These are phyloP conservation scores for Zaprionus tsacasi DNA, from an alignment of 1,140 invertebrate genomes.

Conservation along the genomic window DNA sequence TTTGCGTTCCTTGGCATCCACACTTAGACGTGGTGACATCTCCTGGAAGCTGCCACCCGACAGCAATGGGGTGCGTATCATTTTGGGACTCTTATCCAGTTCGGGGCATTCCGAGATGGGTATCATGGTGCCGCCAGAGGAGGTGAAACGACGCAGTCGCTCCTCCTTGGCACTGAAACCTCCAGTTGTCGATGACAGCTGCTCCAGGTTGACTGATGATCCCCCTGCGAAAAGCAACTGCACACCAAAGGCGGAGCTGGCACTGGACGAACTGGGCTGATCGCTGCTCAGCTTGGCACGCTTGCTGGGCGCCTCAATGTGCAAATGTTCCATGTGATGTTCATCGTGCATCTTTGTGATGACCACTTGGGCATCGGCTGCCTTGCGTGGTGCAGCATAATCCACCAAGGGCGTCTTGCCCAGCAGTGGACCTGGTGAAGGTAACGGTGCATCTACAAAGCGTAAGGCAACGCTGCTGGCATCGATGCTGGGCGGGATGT, in stretches of 20 bases:
- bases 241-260: slow-evolving; percentile 36
- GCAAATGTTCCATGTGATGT: slow-evolving; percentile 47
- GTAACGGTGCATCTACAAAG: slow-evolving; percentile 86
- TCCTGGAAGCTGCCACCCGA: slow-evolving; percentile 82
- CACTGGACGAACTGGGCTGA: not conserved
- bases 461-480: slow-evolving; percentile 48
- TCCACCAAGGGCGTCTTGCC: slow-evolving; percentile 92
- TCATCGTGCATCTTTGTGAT: slow-evolving; percentile 80
- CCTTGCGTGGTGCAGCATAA: slow-evolving; percentile 63
- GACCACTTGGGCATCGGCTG: slow-evolving; percentile 70
- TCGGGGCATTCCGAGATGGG: slow-evolving; percentile 78
- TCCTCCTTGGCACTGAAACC: slow-evolving; percentile 63
- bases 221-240: slow-evolving; percentile 26
- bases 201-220: slow-evolving; percentile 5
- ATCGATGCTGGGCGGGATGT: slow-evolving; percentile 31
- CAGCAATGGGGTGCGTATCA: slow-evolving; percentile 74
- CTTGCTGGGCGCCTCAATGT: slow-evolving; percentile 38
- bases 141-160: slow-evolving; percentile 69
- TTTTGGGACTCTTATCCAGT: slow-evolving; percentile 77
- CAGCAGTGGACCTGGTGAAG: slow-evolving; percentile 91
- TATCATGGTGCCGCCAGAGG: slow-evolving; percentile 79
- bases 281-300: slow-evolving; percentile 39
- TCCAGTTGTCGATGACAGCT: not conserved
- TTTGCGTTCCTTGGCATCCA: slow-evolving; percentile 61
- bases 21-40: slow-evolving; percentile 61